Evolutionary conservation across 1,140 invertebrate species (phyloP), one percentile per base, ranked within the genome.

Genomic region (Hesperophylax magnus): DNA sequence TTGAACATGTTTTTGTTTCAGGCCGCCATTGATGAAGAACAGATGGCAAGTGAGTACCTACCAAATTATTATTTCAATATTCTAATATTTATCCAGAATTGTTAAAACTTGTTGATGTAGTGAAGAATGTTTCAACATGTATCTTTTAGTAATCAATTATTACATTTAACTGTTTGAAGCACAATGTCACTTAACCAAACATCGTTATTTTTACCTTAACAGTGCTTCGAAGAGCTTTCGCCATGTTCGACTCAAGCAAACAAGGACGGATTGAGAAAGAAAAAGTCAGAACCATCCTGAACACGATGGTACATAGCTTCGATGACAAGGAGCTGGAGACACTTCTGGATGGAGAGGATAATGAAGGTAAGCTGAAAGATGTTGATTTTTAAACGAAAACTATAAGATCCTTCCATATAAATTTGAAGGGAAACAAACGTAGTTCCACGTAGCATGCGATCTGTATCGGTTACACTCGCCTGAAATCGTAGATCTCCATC

Each of bases 221-320:
- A 94, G 93, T 94, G 91, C 90, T 94, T 34, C 91, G 91, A 79
- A 91, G 93, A 81, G 94, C 94, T 8, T 95, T 95, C 88, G 92
- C 93, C 84, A 95, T 95, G 94, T 95, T 95, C 88, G 94, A 95
- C 86, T 94, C 94, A 9, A 91, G 91, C 80, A 94, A 94, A 83
- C 91, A 93, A 58, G 94, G 94, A 3, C 91, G 90, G 78, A 95
- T 95, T 31, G 93, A 94, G 80, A 94, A 93, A 84, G 94, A 94
- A 84, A 95, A 95, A 86, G 94, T 95, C 0, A 88, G 93, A 0
- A 94, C 93, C 9, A 94, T 95, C 74, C 89, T 95, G n/a, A 94
- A 93, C 85, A 95, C 94, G 1, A 91, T 95, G 87, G 93, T 94
- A 14, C 93, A 94, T 85, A 92, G 92, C 82, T 95, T 93, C 85